Evolutionary conservation across 2,888 invertebrate genomes (phyloP).

Genomic region (Venustoraphidia nigricollis): DNA sequence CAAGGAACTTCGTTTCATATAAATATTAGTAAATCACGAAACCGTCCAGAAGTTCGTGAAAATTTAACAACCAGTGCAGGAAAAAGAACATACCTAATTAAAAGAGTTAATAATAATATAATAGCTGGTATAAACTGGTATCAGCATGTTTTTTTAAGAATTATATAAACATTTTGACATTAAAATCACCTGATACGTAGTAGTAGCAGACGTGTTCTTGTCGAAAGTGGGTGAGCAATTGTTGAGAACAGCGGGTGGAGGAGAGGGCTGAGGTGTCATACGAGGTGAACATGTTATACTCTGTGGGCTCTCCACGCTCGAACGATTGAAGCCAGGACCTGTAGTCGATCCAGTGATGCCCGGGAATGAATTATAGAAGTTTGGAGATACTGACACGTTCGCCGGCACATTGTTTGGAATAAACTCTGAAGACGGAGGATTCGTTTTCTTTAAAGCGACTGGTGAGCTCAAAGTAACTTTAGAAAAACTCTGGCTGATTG

Average conservation of each 20-base stretch:
- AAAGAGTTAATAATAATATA: no score
- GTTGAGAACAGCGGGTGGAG: conserved; percentile 23
- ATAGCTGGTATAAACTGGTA: no score
- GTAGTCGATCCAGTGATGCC: conserved; percentile 19
- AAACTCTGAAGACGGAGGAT: conserved; percentile 36
- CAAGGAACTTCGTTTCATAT: no score
- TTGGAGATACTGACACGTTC: conserved; percentile 21
- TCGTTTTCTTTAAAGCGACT: conserved; percentile 30
- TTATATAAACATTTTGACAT: no score
- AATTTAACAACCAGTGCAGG: no score
- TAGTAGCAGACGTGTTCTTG: conserved; percentile 21
- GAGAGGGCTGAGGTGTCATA: conserved; percentile 33
- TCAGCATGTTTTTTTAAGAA: no score
- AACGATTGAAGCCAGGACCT: conserved; percentile 15
- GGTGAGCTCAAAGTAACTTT: conserved; percentile 22
- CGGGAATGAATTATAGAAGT: conserved; percentile 25
- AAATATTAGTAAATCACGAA: no score
- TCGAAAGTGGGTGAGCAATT: conserved; percentile 26
- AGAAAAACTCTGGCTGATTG: conserved; percentile 20
- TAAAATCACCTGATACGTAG: conserved; percentile 22
- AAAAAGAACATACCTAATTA: no score
- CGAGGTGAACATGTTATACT: conserved; percentile 26
- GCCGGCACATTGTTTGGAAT: conserved; percentile 26
- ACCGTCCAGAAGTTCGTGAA: no score
- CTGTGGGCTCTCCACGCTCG: conserved; percentile 23